A percentile compares a stretch with the other conserved stretches of the same genome.
These are phyloP conservation scores for Palythoa grandis DNA, from an alignment of 92 coral and sea anemone genomes.

Conservation along the genomic window DNA sequence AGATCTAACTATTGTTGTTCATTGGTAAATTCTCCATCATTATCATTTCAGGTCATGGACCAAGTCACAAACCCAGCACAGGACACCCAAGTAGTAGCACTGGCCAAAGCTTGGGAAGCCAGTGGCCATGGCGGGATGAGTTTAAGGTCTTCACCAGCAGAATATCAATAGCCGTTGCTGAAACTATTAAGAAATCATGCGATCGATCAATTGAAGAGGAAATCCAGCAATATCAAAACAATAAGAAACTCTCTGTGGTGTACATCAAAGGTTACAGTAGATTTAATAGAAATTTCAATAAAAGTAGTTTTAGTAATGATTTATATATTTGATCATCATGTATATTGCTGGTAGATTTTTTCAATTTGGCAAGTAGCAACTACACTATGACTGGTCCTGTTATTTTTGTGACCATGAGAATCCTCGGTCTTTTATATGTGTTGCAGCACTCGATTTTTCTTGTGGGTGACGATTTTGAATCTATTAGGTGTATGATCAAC, in stretches of 20 bases:
- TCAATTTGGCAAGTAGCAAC: too few relatives aligned
- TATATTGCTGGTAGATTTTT: not conserved
- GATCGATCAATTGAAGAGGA: conserved; percentile 72
- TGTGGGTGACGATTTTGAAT: too few relatives aligned
- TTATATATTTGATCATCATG: not conserved
- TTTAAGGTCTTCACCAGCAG: conserved; percentile 77
- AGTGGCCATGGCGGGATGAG: conserved; percentile 87
- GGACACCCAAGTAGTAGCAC: conserved; percentile 42
- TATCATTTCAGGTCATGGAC: conserved; percentile 36
- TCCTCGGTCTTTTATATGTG: too few relatives aligned
- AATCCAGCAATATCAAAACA: conserved; percentile 48
- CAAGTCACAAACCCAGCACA: conserved; percentile 46
- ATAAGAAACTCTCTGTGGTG: conserved; percentile 58
- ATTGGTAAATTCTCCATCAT: not conserved
- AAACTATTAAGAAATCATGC: conserved; percentile 65
- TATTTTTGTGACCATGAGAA: too few relatives aligned
- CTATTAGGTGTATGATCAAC: too few relatives aligned
- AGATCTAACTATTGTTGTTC: not conserved
- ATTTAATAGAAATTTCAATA: not conserved
- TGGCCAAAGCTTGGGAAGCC: conserved; percentile 44
- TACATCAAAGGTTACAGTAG: conserved; percentile 63
- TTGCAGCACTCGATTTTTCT: too few relatives aligned
- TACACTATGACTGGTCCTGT: too few relatives aligned
- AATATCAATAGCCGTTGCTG: conserved; percentile 75
- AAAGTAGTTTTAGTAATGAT: not conserved